Percentiles rank a stretch among this genome's conserved stretches.
Conservation (phyloP, 2,888 invertebrate species). For the Dynastes grantii region DNA sequence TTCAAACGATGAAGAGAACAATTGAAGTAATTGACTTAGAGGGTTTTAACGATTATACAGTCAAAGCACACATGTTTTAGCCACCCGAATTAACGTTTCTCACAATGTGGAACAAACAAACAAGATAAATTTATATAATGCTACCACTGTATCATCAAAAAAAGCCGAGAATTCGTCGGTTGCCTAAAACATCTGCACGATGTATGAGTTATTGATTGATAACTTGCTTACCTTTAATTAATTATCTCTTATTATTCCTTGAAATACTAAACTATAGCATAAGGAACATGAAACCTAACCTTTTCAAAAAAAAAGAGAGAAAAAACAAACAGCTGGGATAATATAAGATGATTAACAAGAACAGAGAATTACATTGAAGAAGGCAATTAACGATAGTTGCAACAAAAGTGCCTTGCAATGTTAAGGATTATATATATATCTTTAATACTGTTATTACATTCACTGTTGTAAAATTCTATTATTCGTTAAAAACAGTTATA, state of each 20-base stretch:
- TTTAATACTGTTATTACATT: no score
- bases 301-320: background rate
- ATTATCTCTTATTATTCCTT: slow-evolving; percentile 11
- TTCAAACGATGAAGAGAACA: background rate
- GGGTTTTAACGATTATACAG: background rate
- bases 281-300: background rate
- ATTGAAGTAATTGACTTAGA: background rate
- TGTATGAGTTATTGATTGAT: slow-evolving; percentile 22
- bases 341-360: background rate
- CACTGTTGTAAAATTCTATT: no score
- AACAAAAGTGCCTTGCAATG: background rate
- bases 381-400: background rate
- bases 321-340: background rate
- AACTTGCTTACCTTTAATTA: slow-evolving; percentile 37
- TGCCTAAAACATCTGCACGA: slow-evolving; percentile 5
- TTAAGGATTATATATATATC: no score
- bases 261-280: background rate
- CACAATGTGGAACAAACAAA: background rate
- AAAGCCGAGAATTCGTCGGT: background rate
- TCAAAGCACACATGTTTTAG: background rate
- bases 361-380: background rate
- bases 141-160: background rate
- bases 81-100: background rate
- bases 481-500: no score
- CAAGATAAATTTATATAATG: background rate